Conservation (phyloP, 2,888 invertebrate genomes). For the Thysanoteuthis rhombus region DNA sequence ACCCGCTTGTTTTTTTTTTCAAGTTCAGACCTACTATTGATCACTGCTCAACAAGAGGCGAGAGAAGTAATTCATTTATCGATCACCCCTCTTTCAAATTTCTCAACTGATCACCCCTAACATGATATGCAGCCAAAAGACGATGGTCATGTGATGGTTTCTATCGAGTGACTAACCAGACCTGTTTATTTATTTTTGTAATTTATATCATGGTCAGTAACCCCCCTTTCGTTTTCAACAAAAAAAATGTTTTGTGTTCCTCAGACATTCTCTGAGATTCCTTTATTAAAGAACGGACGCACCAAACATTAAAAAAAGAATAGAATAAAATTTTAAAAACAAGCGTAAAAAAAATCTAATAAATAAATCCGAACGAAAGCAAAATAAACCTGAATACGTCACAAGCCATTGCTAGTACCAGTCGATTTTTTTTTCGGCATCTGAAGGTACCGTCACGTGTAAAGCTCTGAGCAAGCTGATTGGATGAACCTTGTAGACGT, state of each 20-base stretch:
- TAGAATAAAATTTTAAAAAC: neutral
- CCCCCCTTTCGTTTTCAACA: neutral
- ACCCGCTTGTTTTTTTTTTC: too few relatives aligned
- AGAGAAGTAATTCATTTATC: too few relatives aligned
- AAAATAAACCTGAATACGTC: neutral
- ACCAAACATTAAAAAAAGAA: neutral
- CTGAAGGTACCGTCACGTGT: neutral
- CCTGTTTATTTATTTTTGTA: neutral
- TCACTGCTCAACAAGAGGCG: too few relatives aligned
- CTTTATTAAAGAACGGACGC: neutral
- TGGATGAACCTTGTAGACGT: neutral
- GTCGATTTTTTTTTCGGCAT: neutral
- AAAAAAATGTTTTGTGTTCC: neutral
- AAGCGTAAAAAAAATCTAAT: neutral
- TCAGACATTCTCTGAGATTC: neutral
- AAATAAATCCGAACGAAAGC: neutral
- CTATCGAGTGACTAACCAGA: too few relatives aligned
- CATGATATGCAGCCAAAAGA: too few relatives aligned
- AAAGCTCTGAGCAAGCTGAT: neutral
- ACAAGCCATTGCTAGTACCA: neutral
- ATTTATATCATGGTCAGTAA: neutral
- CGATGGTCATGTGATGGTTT: too few relatives aligned
- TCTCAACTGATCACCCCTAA: too few relatives aligned
- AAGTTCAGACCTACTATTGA: too few relatives aligned
- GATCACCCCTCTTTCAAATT: too few relatives aligned